Percentiles rank a stretch among this genome's conserved stretches.
Evolutionary conservation across 2,797 vertebrate species (phyloP).

Genomic region (Semaprochilodus insignis): DNA sequence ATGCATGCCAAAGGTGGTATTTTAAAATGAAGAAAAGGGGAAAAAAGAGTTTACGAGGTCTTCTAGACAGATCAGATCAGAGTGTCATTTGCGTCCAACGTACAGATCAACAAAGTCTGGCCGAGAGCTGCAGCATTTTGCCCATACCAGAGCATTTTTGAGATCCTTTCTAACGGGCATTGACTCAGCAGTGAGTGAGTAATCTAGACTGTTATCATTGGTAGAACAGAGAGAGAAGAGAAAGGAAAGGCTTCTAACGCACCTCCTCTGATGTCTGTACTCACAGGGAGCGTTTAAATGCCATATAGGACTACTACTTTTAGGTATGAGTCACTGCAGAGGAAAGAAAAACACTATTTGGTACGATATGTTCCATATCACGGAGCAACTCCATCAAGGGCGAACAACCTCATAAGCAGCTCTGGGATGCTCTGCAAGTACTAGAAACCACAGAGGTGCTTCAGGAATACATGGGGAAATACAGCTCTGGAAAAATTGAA

Average conservation of each 20-base stretch:
- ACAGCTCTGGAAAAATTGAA: too few species aligned
- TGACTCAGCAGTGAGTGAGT: constrained; percentile 1
- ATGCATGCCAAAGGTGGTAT: background rate
- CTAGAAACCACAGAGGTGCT: too few species aligned
- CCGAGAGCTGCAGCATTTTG: background rate
- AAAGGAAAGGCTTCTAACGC: constrained; percentile 3
- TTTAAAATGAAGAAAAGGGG: background rate
- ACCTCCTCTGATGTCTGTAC: background rate
- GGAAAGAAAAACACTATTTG: background rate
- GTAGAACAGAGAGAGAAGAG: background rate
- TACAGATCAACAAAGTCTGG: constrained; percentile 1
- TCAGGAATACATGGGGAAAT: too few species aligned
- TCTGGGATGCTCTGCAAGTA: background rate
- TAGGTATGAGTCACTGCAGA: background rate
- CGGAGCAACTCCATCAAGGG: background rate
- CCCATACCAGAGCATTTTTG: background rate
- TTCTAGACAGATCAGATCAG: background rate
- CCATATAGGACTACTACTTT: background rate
- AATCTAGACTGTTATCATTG: background rate
- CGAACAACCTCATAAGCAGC: background rate
- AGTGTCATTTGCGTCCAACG: background rate
- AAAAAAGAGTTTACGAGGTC: background rate
- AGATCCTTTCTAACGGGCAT: background rate
- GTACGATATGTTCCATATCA: background rate
- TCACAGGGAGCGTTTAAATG: background rate